phyloP scores from a whole-genome alignment of 64 coral and sea anemone genomes.

The Hydrozoanthus tunicans region DNA sequence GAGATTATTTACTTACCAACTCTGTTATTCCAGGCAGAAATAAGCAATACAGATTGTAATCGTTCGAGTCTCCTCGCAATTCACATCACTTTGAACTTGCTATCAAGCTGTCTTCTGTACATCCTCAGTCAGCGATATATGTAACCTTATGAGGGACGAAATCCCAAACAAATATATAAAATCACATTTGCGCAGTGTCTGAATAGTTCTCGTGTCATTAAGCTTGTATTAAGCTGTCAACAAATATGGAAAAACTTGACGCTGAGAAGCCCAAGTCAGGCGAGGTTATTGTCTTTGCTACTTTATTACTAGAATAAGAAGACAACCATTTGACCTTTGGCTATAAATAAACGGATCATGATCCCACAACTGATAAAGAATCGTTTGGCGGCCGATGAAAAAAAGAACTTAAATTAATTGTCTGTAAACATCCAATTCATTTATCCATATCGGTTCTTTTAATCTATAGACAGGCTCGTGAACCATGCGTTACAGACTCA shows the following conservation, averaged over 20 bases:
- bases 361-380: constrained; percentile 25
- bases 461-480: too few relatives aligned
- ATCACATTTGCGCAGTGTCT: neutral
- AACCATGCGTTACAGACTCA: too few relatives aligned
- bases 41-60: neutral
- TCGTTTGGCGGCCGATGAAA: neutral
- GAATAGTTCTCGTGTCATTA: constrained; percentile 40
- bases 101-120: constrained; percentile 1
- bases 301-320: neutral
- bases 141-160: neutral
- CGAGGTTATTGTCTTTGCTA: neutral
- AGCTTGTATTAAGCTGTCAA: constrained; percentile 24
- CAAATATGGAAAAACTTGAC: neutral
- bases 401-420: constrained; percentile 19
- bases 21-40: neutral
- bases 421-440: constrained; percentile 27
- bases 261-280: neutral
- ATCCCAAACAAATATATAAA: neutral
- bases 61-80: neutral
- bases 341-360: neutral
- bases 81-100: neutral
- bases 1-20: neutral
- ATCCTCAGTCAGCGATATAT: constrained; percentile 6
- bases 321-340: constrained; percentile 9
- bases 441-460: neutral